These are phyloP conservation scores for Aegotheles bennettii DNA, from an alignment of 2,113 vertebrate species.

Conservation along the genomic window DNA sequence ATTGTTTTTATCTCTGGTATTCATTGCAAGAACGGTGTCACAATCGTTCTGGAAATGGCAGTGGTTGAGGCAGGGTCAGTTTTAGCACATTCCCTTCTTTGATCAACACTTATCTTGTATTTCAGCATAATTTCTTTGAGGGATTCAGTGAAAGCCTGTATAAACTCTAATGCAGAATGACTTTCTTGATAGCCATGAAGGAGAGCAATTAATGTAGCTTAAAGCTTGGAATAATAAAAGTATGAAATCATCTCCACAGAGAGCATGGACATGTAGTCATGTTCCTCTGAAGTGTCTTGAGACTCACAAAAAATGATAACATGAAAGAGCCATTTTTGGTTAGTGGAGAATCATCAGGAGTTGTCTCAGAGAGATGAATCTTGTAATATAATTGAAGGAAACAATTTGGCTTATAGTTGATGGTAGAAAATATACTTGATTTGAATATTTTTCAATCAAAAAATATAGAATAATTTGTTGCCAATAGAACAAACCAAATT, in stretches of 20 bases:
- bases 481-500: not conserved
- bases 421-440: not conserved
- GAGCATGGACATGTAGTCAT: fast-evolving
- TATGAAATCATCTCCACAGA: not conserved
- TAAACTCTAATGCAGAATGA: not conserved
- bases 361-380: not conserved
- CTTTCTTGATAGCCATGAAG: not conserved
- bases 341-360: not conserved
- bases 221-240: not conserved
- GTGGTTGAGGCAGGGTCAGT: not conserved
- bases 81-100: fast-evolving
- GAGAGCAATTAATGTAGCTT: not conserved
- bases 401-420: not conserved
- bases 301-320: not conserved
- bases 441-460: not conserved
- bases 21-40: not conserved
- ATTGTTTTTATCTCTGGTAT: not conserved
- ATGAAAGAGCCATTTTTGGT: not conserved
- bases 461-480: not conserved
- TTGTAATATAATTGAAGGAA: not conserved
- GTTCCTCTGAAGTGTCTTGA: not conserved
- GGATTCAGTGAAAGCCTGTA: not conserved
- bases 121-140: not conserved
- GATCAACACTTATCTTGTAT: not conserved
- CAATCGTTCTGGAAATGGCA: not conserved